Evolutionary conservation across 1,140 invertebrate genomes (phyloP), one percentile per base, ranked within the genome.

Genomic region (Drosophila mojavensis): DNA sequence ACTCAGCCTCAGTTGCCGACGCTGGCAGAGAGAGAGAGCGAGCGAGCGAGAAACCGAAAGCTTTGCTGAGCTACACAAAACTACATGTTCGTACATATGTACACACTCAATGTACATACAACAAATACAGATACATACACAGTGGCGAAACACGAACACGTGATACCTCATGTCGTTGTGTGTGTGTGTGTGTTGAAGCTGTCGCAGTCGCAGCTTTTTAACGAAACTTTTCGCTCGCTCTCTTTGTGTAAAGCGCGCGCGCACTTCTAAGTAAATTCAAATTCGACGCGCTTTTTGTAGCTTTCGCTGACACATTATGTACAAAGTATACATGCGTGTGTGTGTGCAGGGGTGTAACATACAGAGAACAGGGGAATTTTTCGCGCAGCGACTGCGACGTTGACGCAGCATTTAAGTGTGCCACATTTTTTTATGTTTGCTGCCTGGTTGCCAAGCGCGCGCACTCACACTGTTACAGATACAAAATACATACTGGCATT

Each of bases 191-290:
- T 41, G 58, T 69, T 64, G 67, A 54, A 64, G 59, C 64, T 51
- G 47, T 60, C 63, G 69, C 69, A 70, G 28, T 70, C 51, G 33
- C 43, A 88, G 84, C 83, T 88, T 88, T 83, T 88, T 88, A 84
- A 88, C 83, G 83, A 88, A 88, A 86, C 82, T 69, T 54, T 5
- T 60, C 60, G 30, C 47, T 33, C 60, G 30, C 60, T 33, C 60
- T 26, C 64, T 47, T 26, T 48, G 43, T n/a, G 54, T 10, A 15
- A 41, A 53, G 79, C 75, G 79, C 82, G 65, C 82, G 84, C 84
- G 76, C 79, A 83, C 65, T 78, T 88, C 83, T 88, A 88, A 88
- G 80, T 69, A 69, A 73, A 83, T 83, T 88, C 79, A 88, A 89
- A 89, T 79, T 82, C 64, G 66, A 66, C 63, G 70, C 59, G 77